Evolutionary conservation across 2,888 invertebrate species (phyloP).

Genomic region (Prosopocoilus inquinatus): DNA sequence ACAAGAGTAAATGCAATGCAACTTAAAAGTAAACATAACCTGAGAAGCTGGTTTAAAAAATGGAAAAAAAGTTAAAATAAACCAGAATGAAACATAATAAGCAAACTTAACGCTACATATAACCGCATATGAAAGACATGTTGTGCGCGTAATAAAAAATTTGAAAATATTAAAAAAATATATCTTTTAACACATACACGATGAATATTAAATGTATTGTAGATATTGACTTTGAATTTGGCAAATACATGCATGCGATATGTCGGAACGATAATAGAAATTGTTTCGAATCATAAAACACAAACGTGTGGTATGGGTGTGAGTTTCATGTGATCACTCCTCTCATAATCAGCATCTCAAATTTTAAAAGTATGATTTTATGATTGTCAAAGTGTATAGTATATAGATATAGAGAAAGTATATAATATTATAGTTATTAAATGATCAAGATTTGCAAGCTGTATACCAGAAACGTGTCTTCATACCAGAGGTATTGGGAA

Average conservation of each 20-base stretch:
- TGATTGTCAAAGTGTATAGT: slow-evolving; percentile 52
- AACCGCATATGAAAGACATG: slow-evolving; percentile 35
- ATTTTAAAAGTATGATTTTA: slow-evolving; percentile 37
- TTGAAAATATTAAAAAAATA: slow-evolving; percentile 44
- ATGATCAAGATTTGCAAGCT: background rate
- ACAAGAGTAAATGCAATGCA: slow-evolving; percentile 35
- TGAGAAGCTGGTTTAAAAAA: slow-evolving; percentile 35
- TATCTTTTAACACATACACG: slow-evolving; percentile 36
- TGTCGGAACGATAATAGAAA: slow-evolving; percentile 23
- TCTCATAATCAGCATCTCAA: slow-evolving; percentile 32
- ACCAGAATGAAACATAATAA: slow-evolving; percentile 21
- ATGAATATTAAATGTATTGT: slow-evolving; percentile 41
- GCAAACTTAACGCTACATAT: slow-evolving; percentile 16
- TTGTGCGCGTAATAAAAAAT: slow-evolving; percentile 43
- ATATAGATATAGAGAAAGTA: slow-evolving; percentile 36
- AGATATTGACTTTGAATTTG: slow-evolving; percentile 69
- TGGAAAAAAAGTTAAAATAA: slow-evolving; percentile 20
- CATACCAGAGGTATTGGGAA: background rate
- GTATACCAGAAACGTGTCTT: background rate
- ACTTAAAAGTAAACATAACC: slow-evolving; percentile 38
- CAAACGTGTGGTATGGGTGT: slow-evolving; percentile 7
- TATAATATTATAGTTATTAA: slow-evolving; percentile 8
- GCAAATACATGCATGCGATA: slow-evolving; percentile 53
- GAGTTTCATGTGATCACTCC: slow-evolving; percentile 29
- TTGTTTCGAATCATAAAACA: slow-evolving; percentile 12